A percentile compares a stretch with the other conserved stretches of the same genome.
phyloP scores from a whole-genome alignment of 2,888 invertebrate species.

The Callinectes sapidus region DNA sequence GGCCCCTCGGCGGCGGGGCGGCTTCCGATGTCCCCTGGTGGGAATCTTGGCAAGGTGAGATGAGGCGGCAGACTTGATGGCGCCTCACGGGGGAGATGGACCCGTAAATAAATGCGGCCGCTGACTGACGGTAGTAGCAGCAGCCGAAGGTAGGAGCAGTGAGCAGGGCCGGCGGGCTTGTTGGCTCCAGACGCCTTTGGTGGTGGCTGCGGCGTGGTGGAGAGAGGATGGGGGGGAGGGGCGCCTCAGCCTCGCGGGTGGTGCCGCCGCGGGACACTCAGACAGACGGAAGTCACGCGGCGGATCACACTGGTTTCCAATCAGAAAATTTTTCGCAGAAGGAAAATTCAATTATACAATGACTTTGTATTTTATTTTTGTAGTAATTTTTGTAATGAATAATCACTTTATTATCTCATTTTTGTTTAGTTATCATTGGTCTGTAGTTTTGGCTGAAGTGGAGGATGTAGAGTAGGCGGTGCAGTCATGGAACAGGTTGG shows the following conservation, averaged over 20 bases:
- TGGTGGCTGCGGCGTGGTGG: background rate
- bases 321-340: constrained; percentile 14
- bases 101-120: background rate
- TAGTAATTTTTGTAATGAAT: background rate
- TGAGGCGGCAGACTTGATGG: background rate
- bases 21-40: background rate
- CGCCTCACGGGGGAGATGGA: background rate
- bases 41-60: background rate
- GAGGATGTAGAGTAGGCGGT: background rate
- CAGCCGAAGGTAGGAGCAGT: background rate
- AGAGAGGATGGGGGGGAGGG: background rate
- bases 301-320: background rate
- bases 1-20: background rate
- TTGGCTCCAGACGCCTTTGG: background rate
- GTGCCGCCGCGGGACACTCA: background rate
- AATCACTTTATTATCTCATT: background rate
- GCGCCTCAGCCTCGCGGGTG: background rate
- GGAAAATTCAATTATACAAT: background rate
- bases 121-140: background rate
- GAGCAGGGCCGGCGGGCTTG: background rate
- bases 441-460: constrained; percentile 5
- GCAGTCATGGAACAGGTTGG: background rate
- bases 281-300: background rate
- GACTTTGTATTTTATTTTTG: background rate
- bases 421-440: background rate